phyloP scores from a whole-genome alignment of 1,140 invertebrate species.

The Heliconius hewitsoni region DNA sequence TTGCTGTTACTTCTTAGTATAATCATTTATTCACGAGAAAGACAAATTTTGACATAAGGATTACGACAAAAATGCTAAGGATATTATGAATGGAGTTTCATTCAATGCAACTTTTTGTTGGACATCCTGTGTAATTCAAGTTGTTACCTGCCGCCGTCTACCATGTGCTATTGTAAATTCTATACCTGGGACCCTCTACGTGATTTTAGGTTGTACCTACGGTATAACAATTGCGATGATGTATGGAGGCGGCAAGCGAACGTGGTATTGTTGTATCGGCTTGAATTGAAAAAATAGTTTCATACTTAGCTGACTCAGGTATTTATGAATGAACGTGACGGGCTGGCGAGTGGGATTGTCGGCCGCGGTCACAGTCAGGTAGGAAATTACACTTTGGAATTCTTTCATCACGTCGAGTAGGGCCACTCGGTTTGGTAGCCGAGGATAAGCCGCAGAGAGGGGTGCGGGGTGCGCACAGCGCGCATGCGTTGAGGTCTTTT shows the following conservation, averaged over 20 bases:
- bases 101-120: conserved; percentile 47
- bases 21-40: neutral
- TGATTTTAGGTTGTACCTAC: conserved; percentile 26
- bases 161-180: conserved; percentile 64
- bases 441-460: conserved; percentile 75
- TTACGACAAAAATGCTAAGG: conserved; percentile 39
- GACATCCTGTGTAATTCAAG: conserved; percentile 69
- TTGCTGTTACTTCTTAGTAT: conserved; percentile 2
- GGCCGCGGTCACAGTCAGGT: conserved; percentile 72
- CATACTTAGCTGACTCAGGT: conserved; percentile 54
- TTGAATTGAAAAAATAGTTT: conserved; percentile 57
- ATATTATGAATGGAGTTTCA: conserved; percentile 61
- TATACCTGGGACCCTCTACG: conserved; percentile 55
- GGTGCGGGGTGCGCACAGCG: conserved; percentile 58
- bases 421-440: conserved; percentile 64
- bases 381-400: conserved; percentile 79
- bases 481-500: conserved; percentile 71
- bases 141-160: conserved; percentile 57
- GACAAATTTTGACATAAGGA: neutral
- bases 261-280: conserved; percentile 60
- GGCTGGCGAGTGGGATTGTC: conserved; percentile 60
- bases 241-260: conserved; percentile 49
- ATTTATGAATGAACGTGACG: conserved; percentile 81
- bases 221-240: conserved; percentile 65
- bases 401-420: conserved; percentile 72